Evolutionary conservation across 2,888 invertebrate species (phyloP).

Genomic region (Pristionchus mayeri): DNA sequence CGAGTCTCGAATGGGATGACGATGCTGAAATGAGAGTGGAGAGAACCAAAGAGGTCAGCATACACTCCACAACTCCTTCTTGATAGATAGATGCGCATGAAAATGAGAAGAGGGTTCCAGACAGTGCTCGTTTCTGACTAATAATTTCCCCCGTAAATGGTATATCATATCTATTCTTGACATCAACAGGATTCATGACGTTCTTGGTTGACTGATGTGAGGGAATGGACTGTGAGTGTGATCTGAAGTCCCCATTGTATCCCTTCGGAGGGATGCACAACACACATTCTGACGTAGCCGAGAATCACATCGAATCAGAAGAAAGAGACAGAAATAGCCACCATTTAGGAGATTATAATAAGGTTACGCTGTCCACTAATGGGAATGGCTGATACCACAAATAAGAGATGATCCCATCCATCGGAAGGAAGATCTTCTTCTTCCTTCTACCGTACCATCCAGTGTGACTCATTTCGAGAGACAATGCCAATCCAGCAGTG

Average conservation of each 20-base stretch:
- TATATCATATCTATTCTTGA: no score
- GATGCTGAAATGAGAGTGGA: conserved; percentile 50
- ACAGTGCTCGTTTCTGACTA: no score
- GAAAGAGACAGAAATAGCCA: not conserved
- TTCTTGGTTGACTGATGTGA: not conserved
- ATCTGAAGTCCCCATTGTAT: not conserved
- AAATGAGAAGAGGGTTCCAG: no score
- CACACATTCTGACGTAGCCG: no score
- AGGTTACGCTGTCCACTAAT: conserved; percentile 18
- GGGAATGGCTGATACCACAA: not conserved
- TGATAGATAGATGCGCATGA: not conserved
- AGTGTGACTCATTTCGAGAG: no score
- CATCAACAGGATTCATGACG: not conserved
- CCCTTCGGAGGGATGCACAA: no score
- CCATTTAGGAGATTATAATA: not conserved
- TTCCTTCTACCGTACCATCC: no score
- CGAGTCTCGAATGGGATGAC: conserved; percentile 68
- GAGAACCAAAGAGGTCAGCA: not conserved
- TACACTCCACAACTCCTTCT: no score
- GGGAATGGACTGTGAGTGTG: not conserved
- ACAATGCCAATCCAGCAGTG: no score
- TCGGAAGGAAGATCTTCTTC: not conserved
- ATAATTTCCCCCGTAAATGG: no score
- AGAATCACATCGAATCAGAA: not conserved
- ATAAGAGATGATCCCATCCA: not conserved